These are phyloP conservation scores for Nannoperca obscura DNA, from an alignment of 2,797 vertebrate genomes.

Conservation along the genomic window DNA sequence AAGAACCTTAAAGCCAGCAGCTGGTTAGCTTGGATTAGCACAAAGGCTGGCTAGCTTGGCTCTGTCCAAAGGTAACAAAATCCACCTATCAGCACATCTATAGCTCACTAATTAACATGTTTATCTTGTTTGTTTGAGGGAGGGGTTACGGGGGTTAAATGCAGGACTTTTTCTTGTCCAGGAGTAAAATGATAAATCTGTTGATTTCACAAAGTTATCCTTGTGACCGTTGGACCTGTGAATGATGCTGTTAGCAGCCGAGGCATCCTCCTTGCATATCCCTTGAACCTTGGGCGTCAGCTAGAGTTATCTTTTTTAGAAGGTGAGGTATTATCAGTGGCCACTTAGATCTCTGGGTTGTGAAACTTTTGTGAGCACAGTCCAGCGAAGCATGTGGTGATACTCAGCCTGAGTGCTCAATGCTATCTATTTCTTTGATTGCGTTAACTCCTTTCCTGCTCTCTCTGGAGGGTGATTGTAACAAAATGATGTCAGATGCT, in stretches of 20 bases:
- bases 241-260: constrained; percentile 23
- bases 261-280: constrained; percentile 17
- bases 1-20: too few species aligned
- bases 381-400: constrained; percentile 67
- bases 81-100: not conserved
- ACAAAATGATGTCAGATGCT: not conserved
- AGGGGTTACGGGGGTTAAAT: too few species aligned
- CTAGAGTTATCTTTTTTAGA: constrained; percentile 37
- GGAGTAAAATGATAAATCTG: not conserved
- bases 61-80: not conserved
- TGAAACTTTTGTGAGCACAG: constrained; percentile 72
- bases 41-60: not conserved
- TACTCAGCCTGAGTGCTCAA: constrained; percentile 4
- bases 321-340: constrained; percentile 35
- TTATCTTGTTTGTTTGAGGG: too few species aligned
- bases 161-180: not conserved
- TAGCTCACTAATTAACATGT: not conserved
- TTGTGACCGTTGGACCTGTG: not conserved
- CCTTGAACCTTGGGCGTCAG: constrained; percentile 46
- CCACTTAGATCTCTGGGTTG: constrained; percentile 65
- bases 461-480: not conserved
- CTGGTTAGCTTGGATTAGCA: not conserved
- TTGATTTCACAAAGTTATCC: not conserved
- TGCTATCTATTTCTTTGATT: constrained; percentile 46
- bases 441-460: constrained; percentile 18